A percentile compares a stretch with the other conserved stretches of the same genome.
These are phyloP conservation scores for Siniperca chuatsi DNA, from an alignment of 2,113 vertebrate species.

Conservation along the genomic window DNA sequence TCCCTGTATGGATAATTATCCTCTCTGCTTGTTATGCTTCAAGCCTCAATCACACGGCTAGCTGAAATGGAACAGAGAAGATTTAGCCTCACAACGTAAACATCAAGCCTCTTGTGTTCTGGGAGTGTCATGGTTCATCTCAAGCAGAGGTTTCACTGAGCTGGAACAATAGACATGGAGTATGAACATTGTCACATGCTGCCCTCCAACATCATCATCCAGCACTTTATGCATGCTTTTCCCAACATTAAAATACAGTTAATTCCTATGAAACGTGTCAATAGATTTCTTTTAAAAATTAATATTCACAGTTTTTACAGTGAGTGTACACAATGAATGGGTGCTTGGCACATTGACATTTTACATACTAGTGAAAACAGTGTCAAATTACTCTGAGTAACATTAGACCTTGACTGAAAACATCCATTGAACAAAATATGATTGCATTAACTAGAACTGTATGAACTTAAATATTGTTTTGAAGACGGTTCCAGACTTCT, in stretches of 20 bases:
- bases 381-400: not conserved
- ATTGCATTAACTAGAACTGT: not conserved
- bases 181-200: not conserved
- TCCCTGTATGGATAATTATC: conserved; percentile 54
- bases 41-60: conserved; percentile 27
- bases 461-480: not conserved
- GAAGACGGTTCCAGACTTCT: not conserved
- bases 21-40: conserved; percentile 36
- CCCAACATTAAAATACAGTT: not conserved
- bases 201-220: not conserved
- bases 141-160: conserved; percentile 15
- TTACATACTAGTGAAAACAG: not conserved
- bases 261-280: not conserved
- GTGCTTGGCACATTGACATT: not conserved
- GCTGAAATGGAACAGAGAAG: conserved; percentile 42
- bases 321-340: not conserved
- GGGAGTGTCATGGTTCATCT: conserved; percentile 34
- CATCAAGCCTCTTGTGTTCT: conserved; percentile 36
- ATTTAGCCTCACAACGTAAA: conserved; percentile 37
- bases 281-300: not conserved
- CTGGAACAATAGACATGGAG: conserved; percentile 7
- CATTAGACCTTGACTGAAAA: not conserved
- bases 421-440: not conserved
- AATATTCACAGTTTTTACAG: not conserved
- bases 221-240: not conserved